Evolutionary conservation across 2,113 vertebrate genomes (phyloP), one percentile per base, ranked within the genome.

Genomic region (Sarotherodon lohbergeri): DNA sequence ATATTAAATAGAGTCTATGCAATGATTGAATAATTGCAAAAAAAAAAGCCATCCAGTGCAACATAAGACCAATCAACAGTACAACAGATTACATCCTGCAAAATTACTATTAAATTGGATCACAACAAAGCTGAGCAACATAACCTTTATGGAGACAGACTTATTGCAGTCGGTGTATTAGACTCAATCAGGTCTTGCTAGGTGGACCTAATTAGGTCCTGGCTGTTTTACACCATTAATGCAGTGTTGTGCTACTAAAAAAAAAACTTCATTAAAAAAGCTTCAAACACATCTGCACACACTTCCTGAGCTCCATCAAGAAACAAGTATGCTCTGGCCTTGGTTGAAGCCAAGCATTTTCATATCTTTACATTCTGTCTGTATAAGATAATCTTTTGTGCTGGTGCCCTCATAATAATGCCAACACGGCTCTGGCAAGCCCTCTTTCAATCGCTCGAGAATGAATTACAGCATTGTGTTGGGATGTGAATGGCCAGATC

Each of bases 391-490:
- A 93, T 93, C 89, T 93, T 88, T 91, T 92, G 68, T 84, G 19
- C 82, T 16, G 61, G 48, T 88, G 91, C 89, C 85, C 79, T 87
- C 84, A 81, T 76, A 80, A 88, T 92, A 89, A 94, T 91, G 83
- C 89, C 85, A 90, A 71, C 66, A 43, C n/a, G 14, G 68, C 81
- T 93, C 89, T 93, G 88, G 87, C 88, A 78, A 71, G 52, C 84
- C 80, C 83, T 82, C 87, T 55, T 22, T 27, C 52, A 82, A 82
- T 81, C 24, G 16, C 91, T 83, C 6, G 14, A 90, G 92, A 90
- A 94, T 94, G 90, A 95, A 94, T 94, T 92, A 93, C 88, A 32
- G 88, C 93, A 94, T 93, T 93, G 94, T 94, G 90, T 90, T 55
- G 80, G 68, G 89, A 94, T 93, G 56, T 84, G 91, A 92, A 90